phyloP scores from a whole-genome alignment of 2,888 invertebrate genomes.

The Lottia gigantea region DNA sequence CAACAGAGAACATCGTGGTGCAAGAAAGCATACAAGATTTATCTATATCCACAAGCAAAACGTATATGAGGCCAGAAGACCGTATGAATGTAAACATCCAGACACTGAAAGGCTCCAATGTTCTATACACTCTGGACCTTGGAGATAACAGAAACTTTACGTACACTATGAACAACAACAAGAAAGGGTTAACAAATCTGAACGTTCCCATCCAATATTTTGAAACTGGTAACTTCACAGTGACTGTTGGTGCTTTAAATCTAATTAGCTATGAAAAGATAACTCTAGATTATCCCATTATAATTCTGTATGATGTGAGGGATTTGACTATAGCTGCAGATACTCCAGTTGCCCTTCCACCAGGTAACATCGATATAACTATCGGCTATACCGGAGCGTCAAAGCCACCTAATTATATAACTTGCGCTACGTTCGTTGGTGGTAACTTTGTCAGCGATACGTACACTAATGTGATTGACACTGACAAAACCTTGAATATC shows the following conservation, averaged over 20 bases:
- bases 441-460: neutral
- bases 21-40: constrained; percentile 38
- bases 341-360: constrained; percentile 33
- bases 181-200: constrained; percentile 28
- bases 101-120: constrained; percentile 35
- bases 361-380: constrained; percentile 24
- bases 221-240: constrained; percentile 28
- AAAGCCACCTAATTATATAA: constrained; percentile 33
- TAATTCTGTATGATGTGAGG: constrained; percentile 36
- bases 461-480: constrained; percentile 13
- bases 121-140: constrained; percentile 28
- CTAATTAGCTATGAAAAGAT: constrained; percentile 19
- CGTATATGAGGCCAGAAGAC: constrained; percentile 27
- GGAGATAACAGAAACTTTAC: constrained; percentile 28
- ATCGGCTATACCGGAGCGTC: constrained; percentile 23
- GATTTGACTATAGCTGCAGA: constrained; percentile 29
- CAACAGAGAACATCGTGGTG: constrained; percentile 25
- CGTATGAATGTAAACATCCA: constrained; percentile 28
- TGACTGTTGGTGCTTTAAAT: constrained; percentile 33
- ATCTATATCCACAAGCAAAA: constrained; percentile 23
- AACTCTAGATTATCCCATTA: constrained; percentile 20
- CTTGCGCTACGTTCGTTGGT: constrained; percentile 19
- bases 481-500: neutral
- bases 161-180: constrained; percentile 29
- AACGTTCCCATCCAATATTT: constrained; percentile 26